Conservation (phyloP, 2,113 vertebrate species). For the Potamarius usumacintae region DNA sequence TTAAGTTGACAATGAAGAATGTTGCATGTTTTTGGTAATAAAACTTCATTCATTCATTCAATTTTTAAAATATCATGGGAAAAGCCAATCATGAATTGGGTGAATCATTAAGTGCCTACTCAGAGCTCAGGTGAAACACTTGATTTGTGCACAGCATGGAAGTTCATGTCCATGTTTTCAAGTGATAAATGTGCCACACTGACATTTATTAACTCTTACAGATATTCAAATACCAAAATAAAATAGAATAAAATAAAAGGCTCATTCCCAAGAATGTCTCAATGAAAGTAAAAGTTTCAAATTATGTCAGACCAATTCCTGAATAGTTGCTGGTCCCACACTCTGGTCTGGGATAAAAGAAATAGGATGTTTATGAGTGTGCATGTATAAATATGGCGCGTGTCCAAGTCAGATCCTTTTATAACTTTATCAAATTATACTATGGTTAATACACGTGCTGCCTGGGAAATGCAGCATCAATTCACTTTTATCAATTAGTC, state of each 20-base stretch:
- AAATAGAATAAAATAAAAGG: neutral
- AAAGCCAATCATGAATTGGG: no score
- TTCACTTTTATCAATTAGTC: slow-evolving; percentile 33
- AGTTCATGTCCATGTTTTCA: neutral
- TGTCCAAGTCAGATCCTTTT: slow-evolving; percentile 18
- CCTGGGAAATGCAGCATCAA: slow-evolving; percentile 3
- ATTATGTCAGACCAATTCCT: neutral
- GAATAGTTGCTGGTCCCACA: no score
- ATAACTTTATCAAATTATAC: slow-evolving; percentile 4
- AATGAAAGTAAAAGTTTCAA: neutral
- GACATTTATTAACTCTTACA: neutral
- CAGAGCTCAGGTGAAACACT: neutral
- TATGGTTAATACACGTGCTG: neutral
- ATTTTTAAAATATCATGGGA: no score
- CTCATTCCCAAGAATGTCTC: neutral
- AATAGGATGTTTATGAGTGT: neutral
- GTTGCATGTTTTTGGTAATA: no score
- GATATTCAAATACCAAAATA: neutral
- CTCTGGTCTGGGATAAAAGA: neutral
- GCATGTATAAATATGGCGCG: neutral
- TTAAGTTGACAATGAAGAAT: no score
- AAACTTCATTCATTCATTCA: no score
- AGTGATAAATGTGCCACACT: neutral
- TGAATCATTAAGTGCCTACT: no score
- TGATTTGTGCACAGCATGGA: neutral